Conservation (phyloP, 2,888 invertebrate species). For the Harpalus rubripes region DNA sequence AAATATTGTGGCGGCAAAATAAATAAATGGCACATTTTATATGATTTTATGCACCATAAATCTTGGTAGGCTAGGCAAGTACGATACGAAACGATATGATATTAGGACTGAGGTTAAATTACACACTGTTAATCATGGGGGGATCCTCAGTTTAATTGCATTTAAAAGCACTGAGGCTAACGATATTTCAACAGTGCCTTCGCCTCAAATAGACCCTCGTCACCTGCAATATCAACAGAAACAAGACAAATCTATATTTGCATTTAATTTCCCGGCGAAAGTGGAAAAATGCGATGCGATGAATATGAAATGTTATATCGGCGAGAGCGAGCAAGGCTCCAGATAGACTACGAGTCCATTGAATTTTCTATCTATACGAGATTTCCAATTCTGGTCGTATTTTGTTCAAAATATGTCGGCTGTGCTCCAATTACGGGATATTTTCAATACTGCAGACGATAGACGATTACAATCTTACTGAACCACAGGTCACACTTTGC, state of each 20-base stretch:
- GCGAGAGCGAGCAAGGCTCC: neutral
- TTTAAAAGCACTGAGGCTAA: slow-evolving; percentile 22
- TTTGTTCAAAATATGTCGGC: slow-evolving; percentile 43
- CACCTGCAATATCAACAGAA: slow-evolving; percentile 42
- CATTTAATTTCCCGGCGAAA: slow-evolving; percentile 52
- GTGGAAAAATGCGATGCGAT: slow-evolving; percentile 48
- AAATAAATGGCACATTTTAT: slow-evolving; percentile 57
- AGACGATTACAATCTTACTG: slow-evolving; percentile 13
- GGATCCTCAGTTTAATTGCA: slow-evolving; percentile 48
- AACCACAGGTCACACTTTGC: slow-evolving; percentile 20
- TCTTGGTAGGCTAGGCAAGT: slow-evolving; percentile 24
- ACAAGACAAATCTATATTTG: slow-evolving; percentile 53
- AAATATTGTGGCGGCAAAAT: slow-evolving; percentile 51
- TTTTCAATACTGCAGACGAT: slow-evolving; percentile 9
- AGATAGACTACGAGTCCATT: slow-evolving; percentile 24
- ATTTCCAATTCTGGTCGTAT: slow-evolving; percentile 41
- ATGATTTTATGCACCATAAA: slow-evolving; percentile 49
- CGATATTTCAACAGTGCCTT: slow-evolving; percentile 1
- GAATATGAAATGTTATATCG: slow-evolving; percentile 47
- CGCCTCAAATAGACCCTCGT: slow-evolving; percentile 28
- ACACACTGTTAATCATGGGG: slow-evolving; percentile 57
- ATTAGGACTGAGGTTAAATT: slow-evolving; percentile 45
- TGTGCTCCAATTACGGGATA: slow-evolving; percentile 37
- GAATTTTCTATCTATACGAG: slow-evolving; percentile 26
- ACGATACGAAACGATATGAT: neutral